Base-by-base conservation (phyloP, 2,888 invertebrate species). In the Hyppa rectilinea region DNA sequence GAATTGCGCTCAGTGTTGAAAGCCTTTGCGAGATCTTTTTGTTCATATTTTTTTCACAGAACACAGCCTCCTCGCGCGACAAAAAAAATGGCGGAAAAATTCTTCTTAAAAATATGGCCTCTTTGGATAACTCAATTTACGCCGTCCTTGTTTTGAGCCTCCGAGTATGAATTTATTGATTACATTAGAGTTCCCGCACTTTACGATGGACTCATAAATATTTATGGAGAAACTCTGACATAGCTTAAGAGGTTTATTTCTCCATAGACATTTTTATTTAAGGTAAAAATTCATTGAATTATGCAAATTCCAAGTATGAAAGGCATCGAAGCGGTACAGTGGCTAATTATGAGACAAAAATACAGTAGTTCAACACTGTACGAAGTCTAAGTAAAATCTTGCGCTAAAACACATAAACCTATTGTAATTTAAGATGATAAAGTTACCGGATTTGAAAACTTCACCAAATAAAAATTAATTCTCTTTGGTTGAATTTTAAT, bases 161-260 rank as follows among this genome's bases (percentile, higher is more conserved):
- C 58, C 34, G 20, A 53, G 62, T 53, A 62, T 73, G 29, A 59
- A 62, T 79, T 67, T 73, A 67, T 63, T 73, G 47, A 59, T 73
- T 59, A 43, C 26, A 67, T 67, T 62, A 59, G 26, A 66, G 50
- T 78, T 59, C 29, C 26, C n/a, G 31, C 71, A 70, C 74, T 78
- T 78, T 59, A 59, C 74, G 73, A 66, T 53, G 49, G 38, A 50
- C 34, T 59, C 50, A 77, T 75, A 67, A 79, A 77, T 77, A 77
- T 77, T 79, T 67, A 77, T 67, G 49, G 23, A 52, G 26, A 66
- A 62, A 59, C 58, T 65, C 61, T 62, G 52, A 79, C 49, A 62
- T 60, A 56, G 59, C 62, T 31, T 52, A 59, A 59, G 36, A 59
- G 59, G 49, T 67, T 63, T 50, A n/a, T 67, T 66, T 55, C 45